phyloP scores from a whole-genome alignment of 2,113 vertebrate genomes.

The Azemiops feae region DNA sequence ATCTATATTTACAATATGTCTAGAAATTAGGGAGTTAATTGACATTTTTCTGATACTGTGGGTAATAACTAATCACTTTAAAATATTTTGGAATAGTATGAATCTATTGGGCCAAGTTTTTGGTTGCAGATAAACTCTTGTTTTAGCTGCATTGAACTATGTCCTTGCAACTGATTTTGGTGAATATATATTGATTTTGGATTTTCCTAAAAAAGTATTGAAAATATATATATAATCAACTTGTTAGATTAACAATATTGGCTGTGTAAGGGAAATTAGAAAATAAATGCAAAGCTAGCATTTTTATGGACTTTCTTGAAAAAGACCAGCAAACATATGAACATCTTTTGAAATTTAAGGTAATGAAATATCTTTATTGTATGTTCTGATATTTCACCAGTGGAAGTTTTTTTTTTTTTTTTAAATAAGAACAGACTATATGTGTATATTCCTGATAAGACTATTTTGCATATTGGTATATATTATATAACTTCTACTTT shows the following conservation, averaged over 20 bases:
- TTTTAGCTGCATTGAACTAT: neutral
- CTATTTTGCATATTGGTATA: neutral
- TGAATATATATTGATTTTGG: neutral
- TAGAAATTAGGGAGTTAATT: neutral
- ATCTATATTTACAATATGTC: neutral
- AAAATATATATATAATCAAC: neutral
- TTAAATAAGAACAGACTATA: neutral
- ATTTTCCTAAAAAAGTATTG: neutral
- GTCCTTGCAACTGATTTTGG: neutral
- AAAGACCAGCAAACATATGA: neutral
- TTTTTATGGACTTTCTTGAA: neutral
- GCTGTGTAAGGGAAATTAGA: neutral
- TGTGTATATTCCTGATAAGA: neutral
- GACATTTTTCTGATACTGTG: slow-evolving; percentile 30
- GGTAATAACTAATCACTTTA: neutral
- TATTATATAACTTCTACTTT: neutral
- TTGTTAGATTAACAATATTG: neutral
- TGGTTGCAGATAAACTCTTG: neutral
- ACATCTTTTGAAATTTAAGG: neutral
- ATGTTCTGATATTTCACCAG: neutral
- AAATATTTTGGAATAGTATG: neutral
- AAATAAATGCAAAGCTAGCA: neutral
- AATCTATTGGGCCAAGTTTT: neutral
- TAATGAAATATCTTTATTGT: neutral
- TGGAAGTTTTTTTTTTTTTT: neutral